Percentiles rank a stretch among this genome's conserved stretches.
These are phyloP conservation scores for Ciona savignyi DNA, from an alignment of 23 tunicate species.

Conservation along the genomic window DNA sequence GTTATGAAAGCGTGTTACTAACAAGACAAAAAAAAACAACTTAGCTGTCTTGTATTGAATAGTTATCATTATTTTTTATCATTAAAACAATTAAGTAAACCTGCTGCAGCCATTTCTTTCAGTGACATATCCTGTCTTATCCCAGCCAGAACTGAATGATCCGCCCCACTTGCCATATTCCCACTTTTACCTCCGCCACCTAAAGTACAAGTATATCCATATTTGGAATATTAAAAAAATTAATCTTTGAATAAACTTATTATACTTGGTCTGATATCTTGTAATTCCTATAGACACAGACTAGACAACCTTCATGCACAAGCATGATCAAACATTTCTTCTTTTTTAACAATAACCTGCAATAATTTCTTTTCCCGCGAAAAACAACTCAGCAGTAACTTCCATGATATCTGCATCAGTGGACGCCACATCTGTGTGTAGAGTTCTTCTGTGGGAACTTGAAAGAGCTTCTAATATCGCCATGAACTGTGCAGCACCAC, in stretches of 20 bases:
- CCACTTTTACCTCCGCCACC: conserved; percentile 75
- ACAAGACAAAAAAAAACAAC: no score
- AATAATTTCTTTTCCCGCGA: conserved; percentile 89
- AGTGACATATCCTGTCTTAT: conserved; percentile 57
- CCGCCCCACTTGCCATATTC: conserved; percentile 64
- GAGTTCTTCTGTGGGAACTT: conserved; percentile 39
- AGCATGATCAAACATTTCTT: not conserved
- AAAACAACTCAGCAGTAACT: conserved; percentile 71
- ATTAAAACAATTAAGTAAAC: conserved; percentile 4
- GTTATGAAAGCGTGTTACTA: no score
- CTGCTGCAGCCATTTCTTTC: conserved; percentile 70
- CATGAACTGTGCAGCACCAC: conserved; percentile 86
- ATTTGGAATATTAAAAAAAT: no score
- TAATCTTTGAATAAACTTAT: no score
- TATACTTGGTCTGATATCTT: no score
- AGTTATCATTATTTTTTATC: not conserved
- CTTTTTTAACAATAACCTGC: conserved; percentile 49
- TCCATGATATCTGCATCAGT: conserved; percentile 67
- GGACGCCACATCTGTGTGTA: conserved; percentile 44
- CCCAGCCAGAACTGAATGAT: conserved; percentile 78
- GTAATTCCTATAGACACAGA: no score
- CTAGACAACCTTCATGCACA: no score
- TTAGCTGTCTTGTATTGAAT: not conserved
- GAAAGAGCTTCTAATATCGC: conserved; percentile 84
- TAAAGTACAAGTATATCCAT: no score